These are phyloP conservation scores for Idaea straminata DNA, from an alignment of 2,888 invertebrate genomes.

Conservation along the genomic window DNA sequence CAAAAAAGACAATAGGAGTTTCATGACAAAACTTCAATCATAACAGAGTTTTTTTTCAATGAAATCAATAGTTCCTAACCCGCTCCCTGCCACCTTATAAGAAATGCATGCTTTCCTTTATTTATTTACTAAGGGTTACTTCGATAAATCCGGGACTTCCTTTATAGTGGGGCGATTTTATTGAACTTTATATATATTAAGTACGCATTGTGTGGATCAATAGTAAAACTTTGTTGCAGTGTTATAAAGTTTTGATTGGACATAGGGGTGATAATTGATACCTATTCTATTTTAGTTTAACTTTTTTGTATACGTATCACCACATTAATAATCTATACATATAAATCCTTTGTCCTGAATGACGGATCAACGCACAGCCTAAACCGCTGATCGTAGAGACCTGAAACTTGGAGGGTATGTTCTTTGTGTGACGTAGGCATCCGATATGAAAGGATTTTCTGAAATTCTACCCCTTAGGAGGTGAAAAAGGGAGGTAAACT, in stretches of 20 bases:
- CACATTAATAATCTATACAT: no score
- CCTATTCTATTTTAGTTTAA: no score
- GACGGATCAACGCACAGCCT: no score
- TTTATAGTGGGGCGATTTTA: constrained; percentile 73
- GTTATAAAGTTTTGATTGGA: constrained; percentile 21
- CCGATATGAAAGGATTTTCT: no score
- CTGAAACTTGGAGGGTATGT: no score
- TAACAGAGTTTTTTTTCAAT: constrained; percentile 41
- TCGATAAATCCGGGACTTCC: constrained; percentile 75
- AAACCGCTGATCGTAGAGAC: no score
- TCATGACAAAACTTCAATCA: constrained; percentile 32
- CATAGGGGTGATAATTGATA: not conserved
- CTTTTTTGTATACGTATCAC: no score
- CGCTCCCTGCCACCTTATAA: constrained; percentile 64
- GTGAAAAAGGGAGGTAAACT: no score
- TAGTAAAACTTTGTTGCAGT: constrained; percentile 58
- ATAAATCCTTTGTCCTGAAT: no score
- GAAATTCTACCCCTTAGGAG: no score
- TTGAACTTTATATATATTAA: constrained; percentile 73
- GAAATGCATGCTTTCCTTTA: constrained; percentile 75
- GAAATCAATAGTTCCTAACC: constrained; percentile 67
- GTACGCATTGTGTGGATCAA: constrained; percentile 68
- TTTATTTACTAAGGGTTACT: constrained; percentile 78
- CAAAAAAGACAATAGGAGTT: not conserved
- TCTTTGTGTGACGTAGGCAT: no score